Evolutionary conservation across 2,113 vertebrate species (phyloP).

Genomic region (Aix galericulata): DNA sequence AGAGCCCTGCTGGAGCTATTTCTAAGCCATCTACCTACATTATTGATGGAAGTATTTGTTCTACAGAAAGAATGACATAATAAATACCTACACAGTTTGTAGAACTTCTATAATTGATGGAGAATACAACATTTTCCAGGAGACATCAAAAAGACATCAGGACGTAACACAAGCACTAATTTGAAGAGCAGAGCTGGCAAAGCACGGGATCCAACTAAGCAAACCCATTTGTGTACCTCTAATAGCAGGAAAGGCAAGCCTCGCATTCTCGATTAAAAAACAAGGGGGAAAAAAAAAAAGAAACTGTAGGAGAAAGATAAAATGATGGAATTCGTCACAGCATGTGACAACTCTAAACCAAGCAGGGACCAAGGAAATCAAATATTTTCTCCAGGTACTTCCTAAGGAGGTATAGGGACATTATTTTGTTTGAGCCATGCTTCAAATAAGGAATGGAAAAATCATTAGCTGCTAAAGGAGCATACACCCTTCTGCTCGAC

Average conservation of each 20-base stretch:
- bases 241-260: background rate
- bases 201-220: background rate
- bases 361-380: background rate
- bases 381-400: background rate
- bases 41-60: slow-evolving; percentile 24
- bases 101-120: background rate
- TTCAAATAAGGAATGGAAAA: background rate
- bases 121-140: background rate
- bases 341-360: background rate
- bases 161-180: background rate
- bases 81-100: background rate
- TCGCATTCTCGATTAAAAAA: background rate
- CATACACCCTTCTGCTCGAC: background rate
- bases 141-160: background rate
- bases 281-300: background rate
- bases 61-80: background rate
- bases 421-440: background rate
- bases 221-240: background rate
- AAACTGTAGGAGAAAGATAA: background rate
- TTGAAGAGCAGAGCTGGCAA: background rate
- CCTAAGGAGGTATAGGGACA: background rate
- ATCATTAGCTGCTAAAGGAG: background rate
- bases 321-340: background rate
- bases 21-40: background rate
- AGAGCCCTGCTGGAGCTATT: background rate